phyloP scores from a whole-genome alignment of 2,797 vertebrate species.

The Fistularia commersonii region DNA sequence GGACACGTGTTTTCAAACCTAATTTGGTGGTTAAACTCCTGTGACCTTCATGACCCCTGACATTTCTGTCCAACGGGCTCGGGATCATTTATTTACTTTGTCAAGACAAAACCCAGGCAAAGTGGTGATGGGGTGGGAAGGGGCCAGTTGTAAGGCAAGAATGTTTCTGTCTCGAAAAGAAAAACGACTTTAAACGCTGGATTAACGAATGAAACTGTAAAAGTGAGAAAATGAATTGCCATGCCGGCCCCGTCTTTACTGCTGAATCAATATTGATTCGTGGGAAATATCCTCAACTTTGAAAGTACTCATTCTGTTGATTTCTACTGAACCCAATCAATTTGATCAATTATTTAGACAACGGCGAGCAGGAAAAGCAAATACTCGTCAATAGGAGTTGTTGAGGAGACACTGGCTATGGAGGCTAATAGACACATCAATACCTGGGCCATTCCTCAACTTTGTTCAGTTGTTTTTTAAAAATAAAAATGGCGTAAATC shows the following conservation, averaged over 20 bases:
- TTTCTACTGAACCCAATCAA: conserved; percentile 48
- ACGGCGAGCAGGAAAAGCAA: conserved; percentile 37
- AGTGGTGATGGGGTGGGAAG: conserved; percentile 46
- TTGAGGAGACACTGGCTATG: conserved; percentile 12
- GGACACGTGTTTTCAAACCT: conserved; percentile 66
- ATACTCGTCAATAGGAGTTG: conserved; percentile 41
- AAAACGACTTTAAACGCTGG: conserved; percentile 45
- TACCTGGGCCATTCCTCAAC: conserved; percentile 32
- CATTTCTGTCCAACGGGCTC: conserved; percentile 64
- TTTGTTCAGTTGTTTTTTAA: no score
- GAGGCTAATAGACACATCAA: conserved; percentile 56
- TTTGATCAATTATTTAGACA: conserved; percentile 59
- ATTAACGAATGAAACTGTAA: conserved; percentile 26
- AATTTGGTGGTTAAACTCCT: conserved; percentile 67
- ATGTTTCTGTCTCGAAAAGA: conserved; percentile 55
- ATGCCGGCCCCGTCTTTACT: conserved; percentile 26
- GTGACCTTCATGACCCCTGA: conserved; percentile 68
- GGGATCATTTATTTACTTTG: conserved; percentile 73
- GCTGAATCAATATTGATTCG: conserved; percentile 50
- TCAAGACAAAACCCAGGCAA: conserved; percentile 63
- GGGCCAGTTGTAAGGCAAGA: no score
- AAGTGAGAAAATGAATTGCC: conserved; percentile 48
- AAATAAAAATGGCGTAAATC: conserved; percentile 53
- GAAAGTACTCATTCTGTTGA: conserved; percentile 41
- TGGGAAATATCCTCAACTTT: conserved; percentile 37